Evolutionary conservation across 2,113 vertebrate genomes (phyloP).

Genomic region (Tinamus guttatus): DNA sequence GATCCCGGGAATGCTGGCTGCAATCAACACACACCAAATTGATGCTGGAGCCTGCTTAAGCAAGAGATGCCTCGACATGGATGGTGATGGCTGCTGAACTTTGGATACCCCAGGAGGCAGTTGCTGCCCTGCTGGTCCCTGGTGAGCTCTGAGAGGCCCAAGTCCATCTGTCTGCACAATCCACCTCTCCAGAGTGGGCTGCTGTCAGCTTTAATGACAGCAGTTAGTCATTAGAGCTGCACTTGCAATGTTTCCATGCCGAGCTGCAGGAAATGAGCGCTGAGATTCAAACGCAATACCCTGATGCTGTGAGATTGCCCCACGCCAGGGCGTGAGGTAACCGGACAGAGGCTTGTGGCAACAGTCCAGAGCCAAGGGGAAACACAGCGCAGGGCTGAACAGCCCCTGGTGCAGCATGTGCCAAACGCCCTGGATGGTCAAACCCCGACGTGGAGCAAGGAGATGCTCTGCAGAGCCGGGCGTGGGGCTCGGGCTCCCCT

Average conservation of each 20-base stretch:
- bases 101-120: not conserved
- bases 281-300: not conserved
- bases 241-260: not conserved
- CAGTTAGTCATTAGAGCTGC: not conserved
- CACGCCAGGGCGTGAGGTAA: constrained; percentile 11
- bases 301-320: not conserved
- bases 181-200: not conserved
- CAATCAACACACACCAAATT: not conserved
- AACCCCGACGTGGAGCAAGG: not conserved
- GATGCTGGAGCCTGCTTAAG: not conserved
- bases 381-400: not conserved
- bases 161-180: not conserved
- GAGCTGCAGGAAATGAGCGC: not conserved
- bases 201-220: constrained; percentile 1
- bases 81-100: not conserved
- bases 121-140: not conserved
- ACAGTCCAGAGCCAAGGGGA: not conserved
- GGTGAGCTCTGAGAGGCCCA: not conserved
- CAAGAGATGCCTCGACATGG: not conserved
- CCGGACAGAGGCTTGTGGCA: not conserved
- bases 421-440: accelerated
- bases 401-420: not conserved
- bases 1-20: not conserved
- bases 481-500: not conserved
- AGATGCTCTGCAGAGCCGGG: not conserved